These are phyloP conservation scores for Etheostoma perlongum DNA, from an alignment of 2,797 vertebrate species.

Conservation along the genomic window DNA sequence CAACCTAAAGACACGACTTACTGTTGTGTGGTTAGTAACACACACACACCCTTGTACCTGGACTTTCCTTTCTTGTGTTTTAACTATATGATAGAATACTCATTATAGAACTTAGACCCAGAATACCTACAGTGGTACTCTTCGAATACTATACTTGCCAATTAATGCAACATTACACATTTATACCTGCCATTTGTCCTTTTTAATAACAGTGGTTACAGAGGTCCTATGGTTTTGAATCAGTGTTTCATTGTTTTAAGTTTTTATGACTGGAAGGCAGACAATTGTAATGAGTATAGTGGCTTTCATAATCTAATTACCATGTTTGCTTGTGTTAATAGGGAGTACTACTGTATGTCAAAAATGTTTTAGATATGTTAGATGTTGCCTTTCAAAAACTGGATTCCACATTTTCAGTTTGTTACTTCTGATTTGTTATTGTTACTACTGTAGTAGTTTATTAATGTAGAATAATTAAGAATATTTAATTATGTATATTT, in stretches of 20 bases:
- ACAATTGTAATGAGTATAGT: not conserved
- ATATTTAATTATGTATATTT: constrained; percentile 10
- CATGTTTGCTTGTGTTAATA: constrained; percentile 4
- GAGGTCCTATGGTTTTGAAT: constrained; percentile 1
- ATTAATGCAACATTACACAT: constrained; percentile 14
- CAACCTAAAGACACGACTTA: not conserved
- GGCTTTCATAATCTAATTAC: not conserved
- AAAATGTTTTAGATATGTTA: not conserved
- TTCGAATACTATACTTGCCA: not conserved
- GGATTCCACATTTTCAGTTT: constrained; percentile 8
- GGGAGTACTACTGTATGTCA: not conserved
- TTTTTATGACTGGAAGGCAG: not conserved
- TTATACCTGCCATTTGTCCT: not conserved
- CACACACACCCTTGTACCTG: not conserved
- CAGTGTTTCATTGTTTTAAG: not conserved
- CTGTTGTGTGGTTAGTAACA: not conserved
- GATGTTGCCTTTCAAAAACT: not conserved
- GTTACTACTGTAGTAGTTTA: not conserved
- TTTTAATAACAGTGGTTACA: not conserved
- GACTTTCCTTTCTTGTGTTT: not conserved
- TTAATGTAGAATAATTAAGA: not conserved
- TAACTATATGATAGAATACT: not conserved
- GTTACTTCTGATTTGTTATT: not conserved
- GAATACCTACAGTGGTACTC: too few relatives aligned
- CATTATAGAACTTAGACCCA: not conserved